Conservation (phyloP, 2,888 invertebrate species). For the Cephus pygmeus region DNA sequence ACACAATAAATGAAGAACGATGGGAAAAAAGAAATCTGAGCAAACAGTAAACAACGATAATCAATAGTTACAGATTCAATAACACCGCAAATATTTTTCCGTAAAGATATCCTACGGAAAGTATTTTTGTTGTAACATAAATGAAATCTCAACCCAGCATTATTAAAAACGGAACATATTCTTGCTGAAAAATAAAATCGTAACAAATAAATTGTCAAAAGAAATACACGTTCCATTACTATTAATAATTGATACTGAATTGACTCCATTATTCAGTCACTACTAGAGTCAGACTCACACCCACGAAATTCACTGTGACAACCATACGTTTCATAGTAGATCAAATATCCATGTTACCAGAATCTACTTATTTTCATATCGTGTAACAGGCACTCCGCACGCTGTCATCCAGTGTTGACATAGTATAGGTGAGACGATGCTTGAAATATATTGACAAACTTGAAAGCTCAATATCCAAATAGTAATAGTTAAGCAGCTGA, state of each 20-base stretch:
- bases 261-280: not conserved
- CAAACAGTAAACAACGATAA: constrained; percentile 1
- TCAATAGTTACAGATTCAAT: not conserved
- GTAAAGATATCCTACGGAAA: not conserved
- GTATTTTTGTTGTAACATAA: not conserved
- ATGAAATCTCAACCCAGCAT: not conserved
- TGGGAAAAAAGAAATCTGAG: not conserved
- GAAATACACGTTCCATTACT: not conserved
- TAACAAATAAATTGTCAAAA: not conserved
- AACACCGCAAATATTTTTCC: not conserved
- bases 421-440: not conserved
- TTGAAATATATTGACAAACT: not conserved
- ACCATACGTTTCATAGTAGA: not conserved
- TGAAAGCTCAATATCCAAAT: not conserved
- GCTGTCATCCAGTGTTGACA: not conserved
- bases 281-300: not conserved
- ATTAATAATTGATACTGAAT: not conserved
- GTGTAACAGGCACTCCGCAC: not conserved
- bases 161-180: not conserved
- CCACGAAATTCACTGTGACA: not conserved
- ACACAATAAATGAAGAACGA: not conserved
- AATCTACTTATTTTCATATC: not conserved
- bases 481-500: not conserved
- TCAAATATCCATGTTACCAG: not conserved
- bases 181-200: not conserved